Base-by-base conservation (phyloP, 35 echinoderm and acorn worm species). In the Chiridota heheva region DNA sequence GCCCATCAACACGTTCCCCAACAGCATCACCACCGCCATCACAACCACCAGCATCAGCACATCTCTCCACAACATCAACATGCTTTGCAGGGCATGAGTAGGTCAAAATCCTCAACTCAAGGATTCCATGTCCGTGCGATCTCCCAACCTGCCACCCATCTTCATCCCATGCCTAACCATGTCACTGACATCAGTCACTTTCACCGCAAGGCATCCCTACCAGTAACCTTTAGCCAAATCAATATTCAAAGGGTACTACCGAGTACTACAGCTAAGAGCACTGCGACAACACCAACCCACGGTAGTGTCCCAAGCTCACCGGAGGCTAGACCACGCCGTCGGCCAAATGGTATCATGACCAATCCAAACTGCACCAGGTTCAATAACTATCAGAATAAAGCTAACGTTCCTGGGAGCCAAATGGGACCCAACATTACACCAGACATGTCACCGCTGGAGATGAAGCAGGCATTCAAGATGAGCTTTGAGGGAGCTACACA, bases 151-250 rank as follows among this genome's bases (percentile, higher is more conserved):
- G 83, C 78, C 5, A 86, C 68, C 48, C 75, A 81, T 41, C 58
- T 70, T 16, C 39, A 47, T 40, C 82, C 81, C 28, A 63, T 42
- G 7, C 57, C 84, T 45, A 67, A 86, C 47, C 62, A 80, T 64
- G 57, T 82, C 35, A 16, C 70, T 41, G 70, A 78, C 56, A 38
- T 29, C 29, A 78, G 75, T 57, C 87, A 85, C 57, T 70, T 86
- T 60, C 82, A 85, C 20, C 87, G 95, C 53, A 98, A 98, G 62
- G 89, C 88, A 22, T 98, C 95, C 18, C 89, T 98, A 2, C 95
- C 95, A 3, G 85, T 76, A 18, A 88, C 88, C 29, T 91, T 98
- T 75, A 88, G 92, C 58, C 88, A 98, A 48, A 69, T 82, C 24
- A 91, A 92, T 37, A 66, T 91, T 7, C 89, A 91, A 58, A 72